A percentile compares a stretch with the other conserved stretches of the same genome.
These are phyloP conservation scores for Penaeus indicus DNA, from an alignment of 1,140 invertebrate species.

Conservation along the genomic window DNA sequence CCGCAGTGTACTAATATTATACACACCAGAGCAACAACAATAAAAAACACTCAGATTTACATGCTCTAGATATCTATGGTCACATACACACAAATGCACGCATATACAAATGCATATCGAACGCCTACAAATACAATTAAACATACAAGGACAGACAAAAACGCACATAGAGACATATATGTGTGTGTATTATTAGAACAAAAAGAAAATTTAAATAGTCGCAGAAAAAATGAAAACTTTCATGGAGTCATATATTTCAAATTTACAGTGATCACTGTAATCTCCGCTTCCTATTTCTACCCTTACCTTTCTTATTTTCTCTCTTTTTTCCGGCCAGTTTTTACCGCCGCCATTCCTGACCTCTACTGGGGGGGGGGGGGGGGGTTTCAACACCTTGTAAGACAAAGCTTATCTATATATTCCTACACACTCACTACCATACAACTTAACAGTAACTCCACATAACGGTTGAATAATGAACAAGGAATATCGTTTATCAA, in stretches of 20 bases:
- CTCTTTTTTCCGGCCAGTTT: too few species aligned
- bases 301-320: too few species aligned
- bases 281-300: too few species aligned
- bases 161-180: not conserved
- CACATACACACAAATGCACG: not conserved
- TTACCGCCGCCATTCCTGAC: too few species aligned
- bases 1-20: not conserved
- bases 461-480: too few species aligned
- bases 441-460: too few species aligned
- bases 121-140: not conserved
- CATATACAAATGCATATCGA: not conserved
- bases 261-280: too few species aligned
- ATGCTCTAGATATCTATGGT: not conserved
- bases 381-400: not conserved
- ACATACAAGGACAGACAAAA: not conserved
- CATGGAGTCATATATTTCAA: not conserved
- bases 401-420: too few species aligned
- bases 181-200: not conserved
- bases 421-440: too few species aligned
- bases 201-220: not conserved
- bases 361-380: too few species aligned
- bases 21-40: conserved; percentile 3
- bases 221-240: not conserved
- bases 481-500: not conserved
- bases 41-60: not conserved